Conservation (phyloP, 2,113 vertebrate genomes). For the Nibea albiflora region DNA sequence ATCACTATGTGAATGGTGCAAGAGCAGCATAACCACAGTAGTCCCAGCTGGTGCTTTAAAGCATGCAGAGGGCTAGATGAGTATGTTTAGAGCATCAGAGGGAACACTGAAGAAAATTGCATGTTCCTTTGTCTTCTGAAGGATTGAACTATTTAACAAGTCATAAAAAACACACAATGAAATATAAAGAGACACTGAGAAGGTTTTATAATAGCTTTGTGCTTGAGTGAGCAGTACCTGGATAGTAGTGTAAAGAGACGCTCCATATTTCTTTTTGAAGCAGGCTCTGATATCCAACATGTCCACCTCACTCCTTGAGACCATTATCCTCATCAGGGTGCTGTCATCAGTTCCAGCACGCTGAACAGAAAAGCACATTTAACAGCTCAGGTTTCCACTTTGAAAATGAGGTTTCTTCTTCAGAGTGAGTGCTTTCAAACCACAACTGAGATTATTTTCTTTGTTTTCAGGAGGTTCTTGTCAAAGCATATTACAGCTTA, state of each 20-base stretch:
- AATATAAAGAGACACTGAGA: background rate
- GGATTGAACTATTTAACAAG: background rate
- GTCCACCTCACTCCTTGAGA: constrained; percentile 94
- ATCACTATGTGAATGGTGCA: constrained; percentile 40
- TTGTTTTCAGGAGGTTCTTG: background rate
- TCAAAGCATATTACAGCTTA: background rate
- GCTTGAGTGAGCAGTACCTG: constrained; percentile 83
- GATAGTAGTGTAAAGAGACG: constrained; percentile 89
- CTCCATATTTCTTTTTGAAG: constrained; percentile 88
- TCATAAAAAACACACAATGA: background rate
- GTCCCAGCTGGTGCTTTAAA: constrained; percentile 40
- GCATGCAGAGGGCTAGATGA: constrained; percentile 13
- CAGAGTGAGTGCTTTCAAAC: background rate
- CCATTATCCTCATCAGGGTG: constrained; percentile 91
- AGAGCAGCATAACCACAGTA: constrained; percentile 12
- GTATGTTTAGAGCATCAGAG: background rate
- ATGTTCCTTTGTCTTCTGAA: too few relatives aligned
- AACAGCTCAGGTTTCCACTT: background rate
- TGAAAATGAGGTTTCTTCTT: background rate
- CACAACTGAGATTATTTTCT: background rate
- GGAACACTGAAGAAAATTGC: background rate
- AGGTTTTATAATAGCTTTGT: too few relatives aligned
- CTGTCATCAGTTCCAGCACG: constrained; percentile 95
- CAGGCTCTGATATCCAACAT: constrained; percentile 90
- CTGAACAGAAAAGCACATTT: constrained; percentile 69